Conservation (phyloP, 1,140 invertebrate genomes). For the Apis dorsata region DNA sequence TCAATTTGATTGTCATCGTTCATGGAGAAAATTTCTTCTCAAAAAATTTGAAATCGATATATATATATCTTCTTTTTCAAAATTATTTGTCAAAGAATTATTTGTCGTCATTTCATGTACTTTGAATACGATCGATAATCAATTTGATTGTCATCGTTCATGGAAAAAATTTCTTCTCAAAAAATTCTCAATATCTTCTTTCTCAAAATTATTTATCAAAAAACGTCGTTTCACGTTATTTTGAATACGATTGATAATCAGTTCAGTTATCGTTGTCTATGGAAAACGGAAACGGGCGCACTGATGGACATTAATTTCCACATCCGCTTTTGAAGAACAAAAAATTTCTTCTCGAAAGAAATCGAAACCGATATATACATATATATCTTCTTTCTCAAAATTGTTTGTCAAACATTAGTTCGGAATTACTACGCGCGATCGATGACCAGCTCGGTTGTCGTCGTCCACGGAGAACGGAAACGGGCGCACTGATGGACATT, state of each 20-base stretch:
- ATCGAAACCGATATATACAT: neutral
- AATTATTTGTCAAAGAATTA: neutral
- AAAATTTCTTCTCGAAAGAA: neutral
- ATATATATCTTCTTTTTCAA: neutral
- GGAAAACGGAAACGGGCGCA: constrained; percentile 6
- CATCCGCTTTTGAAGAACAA: too few species aligned
- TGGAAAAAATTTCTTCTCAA: too few species aligned
- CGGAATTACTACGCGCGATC: neutral
- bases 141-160: too few species aligned
- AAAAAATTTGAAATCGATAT: neutral
- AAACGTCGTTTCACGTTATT: neutral
- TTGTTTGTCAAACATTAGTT: too few species aligned
- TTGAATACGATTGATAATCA: neutral
- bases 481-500: constrained; percentile 4
- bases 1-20: too few species aligned
- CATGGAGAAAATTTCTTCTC: too few species aligned
- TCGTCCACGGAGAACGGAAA: constrained; percentile 15
- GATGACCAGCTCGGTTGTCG: neutral
- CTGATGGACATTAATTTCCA: neutral
- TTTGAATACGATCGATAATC: too few species aligned
- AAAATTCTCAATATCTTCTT: neutral
- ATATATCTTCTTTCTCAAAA: neutral
- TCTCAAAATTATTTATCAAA: neutral
- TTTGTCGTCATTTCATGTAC: neutral
- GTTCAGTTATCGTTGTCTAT: neutral